Evolutionary conservation across 2,888 invertebrate species (phyloP).

Genomic region (Lasioglossum villosulum): DNA sequence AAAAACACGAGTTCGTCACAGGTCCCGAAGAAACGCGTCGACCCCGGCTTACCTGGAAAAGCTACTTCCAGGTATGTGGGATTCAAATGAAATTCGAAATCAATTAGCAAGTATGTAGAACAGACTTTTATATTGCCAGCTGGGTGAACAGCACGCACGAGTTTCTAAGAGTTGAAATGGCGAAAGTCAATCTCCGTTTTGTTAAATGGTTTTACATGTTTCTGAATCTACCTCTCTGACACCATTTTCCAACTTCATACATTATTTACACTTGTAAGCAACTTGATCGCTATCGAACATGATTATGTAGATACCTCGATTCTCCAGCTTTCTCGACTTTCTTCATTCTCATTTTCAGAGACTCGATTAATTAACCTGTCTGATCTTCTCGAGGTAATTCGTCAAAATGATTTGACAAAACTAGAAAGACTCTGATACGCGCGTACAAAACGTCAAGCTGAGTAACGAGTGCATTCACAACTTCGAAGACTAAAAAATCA

Average conservation of each 20-base stretch:
- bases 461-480: neutral
- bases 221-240: neutral
- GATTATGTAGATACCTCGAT: constrained; percentile 2
- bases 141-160: neutral
- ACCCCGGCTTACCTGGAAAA: constrained; percentile 67
- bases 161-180: neutral
- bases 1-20: constrained; percentile 47
- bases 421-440: neutral
- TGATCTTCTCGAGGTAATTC: neutral
- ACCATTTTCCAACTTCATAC: neutral
- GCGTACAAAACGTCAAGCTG: neutral
- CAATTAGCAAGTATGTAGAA: neutral
- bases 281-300: neutral
- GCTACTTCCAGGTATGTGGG: constrained; percentile 74
- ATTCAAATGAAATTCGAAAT: neutral
- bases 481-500: neutral
- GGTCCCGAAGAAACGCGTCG: constrained; percentile 76
- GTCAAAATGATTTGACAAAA: neutral
- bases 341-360: constrained; percentile 3
- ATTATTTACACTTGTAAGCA: constrained; percentile 1
- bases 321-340: neutral
- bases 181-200: neutral
- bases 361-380: neutral
- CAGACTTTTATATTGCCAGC: neutral
- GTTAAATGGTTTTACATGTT: neutral